Percentiles rank a stretch among this genome's conserved stretches.
Conservation (phyloP, 2,888 invertebrate genomes). For the Unio delphinus region DNA sequence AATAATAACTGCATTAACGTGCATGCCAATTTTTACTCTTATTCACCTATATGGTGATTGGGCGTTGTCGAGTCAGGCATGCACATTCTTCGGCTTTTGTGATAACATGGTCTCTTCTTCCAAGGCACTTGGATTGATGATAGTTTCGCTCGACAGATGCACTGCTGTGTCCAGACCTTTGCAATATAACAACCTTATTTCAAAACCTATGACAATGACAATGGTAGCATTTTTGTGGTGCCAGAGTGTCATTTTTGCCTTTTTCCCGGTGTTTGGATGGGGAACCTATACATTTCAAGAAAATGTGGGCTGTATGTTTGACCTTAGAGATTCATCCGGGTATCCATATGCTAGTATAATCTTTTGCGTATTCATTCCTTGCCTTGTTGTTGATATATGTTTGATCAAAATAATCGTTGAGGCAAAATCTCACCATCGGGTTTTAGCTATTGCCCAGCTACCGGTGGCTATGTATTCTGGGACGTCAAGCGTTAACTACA, state of each 20-base stretch:
- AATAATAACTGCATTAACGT: constrained; percentile 36
- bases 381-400: constrained; percentile 27
- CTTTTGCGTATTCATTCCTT: constrained; percentile 39
- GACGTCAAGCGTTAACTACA: constrained; percentile 29
- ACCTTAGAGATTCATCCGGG: constrained; percentile 3
- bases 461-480: constrained; percentile 40
- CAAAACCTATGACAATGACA: constrained; percentile 20
- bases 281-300: constrained; percentile 35
- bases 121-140: constrained; percentile 40
- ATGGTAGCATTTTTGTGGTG: constrained; percentile 39
- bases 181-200: constrained; percentile 45
- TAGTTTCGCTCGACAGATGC: constrained; percentile 49
- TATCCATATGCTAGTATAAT: constrained; percentile 33
- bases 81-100: constrained; percentile 25
- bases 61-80: constrained; percentile 21
- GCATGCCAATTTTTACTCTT: constrained; percentile 38
- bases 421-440: constrained; percentile 45
- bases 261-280: constrained; percentile 33
- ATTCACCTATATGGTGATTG: constrained; percentile 15
- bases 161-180: constrained; percentile 50
- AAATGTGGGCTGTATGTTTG: constrained; percentile 28
- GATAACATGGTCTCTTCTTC: constrained; percentile 21
- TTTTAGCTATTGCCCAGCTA: constrained; percentile 47
- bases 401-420: constrained; percentile 39
- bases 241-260: constrained; percentile 30